Evolutionary conservation across 2,888 invertebrate species (phyloP).

Genomic region (Harpalus rubripes): DNA sequence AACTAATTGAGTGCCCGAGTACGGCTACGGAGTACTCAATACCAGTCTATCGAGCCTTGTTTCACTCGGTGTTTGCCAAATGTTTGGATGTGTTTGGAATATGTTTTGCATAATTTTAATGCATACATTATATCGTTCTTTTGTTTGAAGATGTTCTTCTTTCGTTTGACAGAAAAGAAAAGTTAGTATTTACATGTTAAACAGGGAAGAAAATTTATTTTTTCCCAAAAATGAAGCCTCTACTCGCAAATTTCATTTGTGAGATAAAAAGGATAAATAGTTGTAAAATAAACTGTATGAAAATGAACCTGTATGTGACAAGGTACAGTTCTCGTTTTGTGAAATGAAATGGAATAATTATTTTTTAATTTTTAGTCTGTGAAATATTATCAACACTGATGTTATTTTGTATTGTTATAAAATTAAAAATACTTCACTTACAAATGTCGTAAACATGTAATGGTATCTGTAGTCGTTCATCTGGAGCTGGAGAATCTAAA

Average conservation of each 20-base stretch:
- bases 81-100: slow-evolving; percentile 39
- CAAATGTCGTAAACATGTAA: slow-evolving; percentile 96
- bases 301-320: not conserved
- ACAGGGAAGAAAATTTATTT: slow-evolving; percentile 14
- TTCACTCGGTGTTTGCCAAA: slow-evolving; percentile 30
- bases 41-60: slow-evolving; percentile 1
- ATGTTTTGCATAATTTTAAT: slow-evolving; percentile 58
- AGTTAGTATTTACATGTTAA: slow-evolving; percentile 34
- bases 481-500: slow-evolving; percentile 94
- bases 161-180: slow-evolving; percentile 20
- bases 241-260: slow-evolving; percentile 29
- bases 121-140: slow-evolving; percentile 54
- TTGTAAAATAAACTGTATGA: not conserved
- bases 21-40: not conserved
- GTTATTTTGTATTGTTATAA: slow-evolving; percentile 3
- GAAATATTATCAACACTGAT: not conserved
- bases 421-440: slow-evolving; percentile 80
- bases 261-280: slow-evolving; percentile 12
- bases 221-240: not conserved
- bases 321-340: not conserved
- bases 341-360: slow-evolving; percentile 2
- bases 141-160: slow-evolving; percentile 47
- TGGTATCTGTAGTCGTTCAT: slow-evolving; percentile 98
- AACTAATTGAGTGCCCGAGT: slow-evolving; percentile 21
- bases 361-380: not conserved